phyloP scores from a whole-genome alignment of 2,888 invertebrate species.

The Acanthopleura granulata region DNA sequence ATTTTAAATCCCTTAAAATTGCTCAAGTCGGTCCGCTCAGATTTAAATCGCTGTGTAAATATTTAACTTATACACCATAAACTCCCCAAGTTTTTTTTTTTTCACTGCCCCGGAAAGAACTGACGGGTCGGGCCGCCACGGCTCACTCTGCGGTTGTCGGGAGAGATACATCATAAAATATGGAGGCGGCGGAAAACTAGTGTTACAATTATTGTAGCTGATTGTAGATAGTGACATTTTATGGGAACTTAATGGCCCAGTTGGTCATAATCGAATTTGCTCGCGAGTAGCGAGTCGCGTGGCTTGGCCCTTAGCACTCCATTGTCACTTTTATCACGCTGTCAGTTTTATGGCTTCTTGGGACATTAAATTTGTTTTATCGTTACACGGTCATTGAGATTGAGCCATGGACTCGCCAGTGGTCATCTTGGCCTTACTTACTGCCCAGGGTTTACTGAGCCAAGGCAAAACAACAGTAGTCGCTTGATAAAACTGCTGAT shows the following conservation, averaged over 20 bases:
- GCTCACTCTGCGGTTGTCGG: too few relatives aligned
- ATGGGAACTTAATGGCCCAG: neutral
- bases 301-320: neutral
- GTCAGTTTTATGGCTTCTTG: conserved; percentile 5
- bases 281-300: neutral
- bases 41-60: neutral
- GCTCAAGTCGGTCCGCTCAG: too few relatives aligned
- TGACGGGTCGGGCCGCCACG: too few relatives aligned
- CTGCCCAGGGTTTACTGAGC: too few relatives aligned
- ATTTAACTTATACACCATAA: conserved; percentile 7
- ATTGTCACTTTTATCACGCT: neutral
- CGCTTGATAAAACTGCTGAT: too few relatives aligned
- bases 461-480: too few relatives aligned
- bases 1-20: too few relatives aligned
- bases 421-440: too few relatives aligned
- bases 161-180: too few relatives aligned
- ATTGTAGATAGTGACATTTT: neutral
- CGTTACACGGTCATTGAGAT: neutral
- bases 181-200: neutral
- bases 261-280: neutral
- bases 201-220: neutral
- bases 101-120: too few relatives aligned
- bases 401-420: too few relatives aligned
- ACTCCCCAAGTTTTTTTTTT: neutral
- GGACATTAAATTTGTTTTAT: conserved; percentile 1